phyloP scores from a whole-genome alignment of 2,888 invertebrate genomes.

The Anarsia innoxiella region DNA sequence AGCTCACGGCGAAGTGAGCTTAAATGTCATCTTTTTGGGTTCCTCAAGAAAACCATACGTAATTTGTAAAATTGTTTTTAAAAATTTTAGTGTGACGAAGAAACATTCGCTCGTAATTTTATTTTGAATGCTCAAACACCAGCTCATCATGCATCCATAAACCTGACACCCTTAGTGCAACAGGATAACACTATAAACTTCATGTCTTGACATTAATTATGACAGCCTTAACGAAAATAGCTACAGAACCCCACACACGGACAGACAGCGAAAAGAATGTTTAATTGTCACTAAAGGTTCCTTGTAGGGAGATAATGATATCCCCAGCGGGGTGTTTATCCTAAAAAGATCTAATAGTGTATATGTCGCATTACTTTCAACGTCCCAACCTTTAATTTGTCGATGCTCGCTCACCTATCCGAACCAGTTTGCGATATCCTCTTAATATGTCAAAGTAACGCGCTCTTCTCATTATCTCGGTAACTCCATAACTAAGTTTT shows the following conservation, averaged over 20 bases:
- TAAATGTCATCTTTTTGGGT: conserved; percentile 10
- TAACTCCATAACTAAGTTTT: conserved; percentile 38
- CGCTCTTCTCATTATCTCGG: conserved; percentile 54
- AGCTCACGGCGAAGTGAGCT: conserved; percentile 5
- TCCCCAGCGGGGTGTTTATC: conserved; percentile 25
- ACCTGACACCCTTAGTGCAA: too few relatives aligned
- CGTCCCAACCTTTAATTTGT: conserved; percentile 59
- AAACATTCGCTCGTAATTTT: too few relatives aligned
- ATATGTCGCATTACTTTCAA: conserved; percentile 42
- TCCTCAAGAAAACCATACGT: neutral
- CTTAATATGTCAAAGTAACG: conserved; percentile 67
- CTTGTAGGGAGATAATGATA: conserved; percentile 30
- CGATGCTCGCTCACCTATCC: conserved; percentile 33
- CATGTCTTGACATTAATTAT: too few relatives aligned
- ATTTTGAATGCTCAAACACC: too few relatives aligned
- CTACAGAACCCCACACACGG: too few relatives aligned
- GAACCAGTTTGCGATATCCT: conserved; percentile 59
- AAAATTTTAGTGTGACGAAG: too few relatives aligned
- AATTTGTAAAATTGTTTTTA: too few relatives aligned
- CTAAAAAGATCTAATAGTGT: conserved; percentile 50
- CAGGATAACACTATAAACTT: too few relatives aligned
- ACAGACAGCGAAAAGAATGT: neutral
- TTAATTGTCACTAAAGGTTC: conserved; percentile 4
- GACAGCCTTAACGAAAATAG: too few relatives aligned
- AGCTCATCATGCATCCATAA: too few relatives aligned